A percentile compares a stretch with the other conserved stretches of the same genome.
These are phyloP conservation scores for Pagetopsis macropterus DNA, from an alignment of 2,797 vertebrate species.

Conservation along the genomic window DNA sequence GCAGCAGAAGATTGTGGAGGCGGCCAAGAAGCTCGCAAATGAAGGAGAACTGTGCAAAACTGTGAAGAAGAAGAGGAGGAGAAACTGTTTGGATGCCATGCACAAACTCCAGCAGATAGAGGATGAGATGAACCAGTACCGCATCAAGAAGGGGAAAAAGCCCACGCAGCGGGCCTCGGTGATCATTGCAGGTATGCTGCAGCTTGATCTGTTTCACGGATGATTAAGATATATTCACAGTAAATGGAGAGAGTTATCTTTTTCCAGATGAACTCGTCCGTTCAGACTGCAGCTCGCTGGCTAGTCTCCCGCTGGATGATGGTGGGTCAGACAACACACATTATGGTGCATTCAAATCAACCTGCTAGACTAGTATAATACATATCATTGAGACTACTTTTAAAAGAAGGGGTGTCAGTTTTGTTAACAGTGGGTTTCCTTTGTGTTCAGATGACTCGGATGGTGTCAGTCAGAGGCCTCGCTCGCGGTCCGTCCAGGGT, in stretches of 20 bases:
- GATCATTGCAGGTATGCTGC: slow-evolving; percentile 86
- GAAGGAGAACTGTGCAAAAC: slow-evolving; percentile 94
- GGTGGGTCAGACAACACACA: slow-evolving; percentile 80
- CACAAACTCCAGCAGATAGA: slow-evolving; percentile 96
- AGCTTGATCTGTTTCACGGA: background rate
- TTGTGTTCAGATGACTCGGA: slow-evolving; percentile 77
- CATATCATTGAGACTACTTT: background rate
- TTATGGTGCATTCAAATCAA: slow-evolving; percentile 5
- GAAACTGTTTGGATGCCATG: slow-evolving; percentile 92
- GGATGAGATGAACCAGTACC: slow-evolving; percentile 94
- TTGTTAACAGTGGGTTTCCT: background rate
- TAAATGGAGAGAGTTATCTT: slow-evolving; percentile 19
- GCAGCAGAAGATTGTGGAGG: slow-evolving; percentile 96
- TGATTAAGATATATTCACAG: background rate
- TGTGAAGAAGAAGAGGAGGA: slow-evolving; percentile 94
- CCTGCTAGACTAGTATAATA: background rate
- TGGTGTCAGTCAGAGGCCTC: slow-evolving; percentile 81
- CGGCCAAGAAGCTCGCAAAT: slow-evolving; percentile 92
- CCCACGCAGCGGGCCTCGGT: slow-evolving; percentile 90
- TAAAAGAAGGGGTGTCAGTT: background rate
- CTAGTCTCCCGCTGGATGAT: slow-evolving; percentile 92
- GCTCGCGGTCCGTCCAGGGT: slow-evolving; percentile 89
- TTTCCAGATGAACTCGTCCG: slow-evolving; percentile 91
- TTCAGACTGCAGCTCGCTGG: slow-evolving; percentile 93
- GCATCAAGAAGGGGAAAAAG: slow-evolving; percentile 93